These are phyloP conservation scores for Sebastes matsubarae DNA, from an alignment of 2,797 vertebrate species.

Conservation along the genomic window DNA sequence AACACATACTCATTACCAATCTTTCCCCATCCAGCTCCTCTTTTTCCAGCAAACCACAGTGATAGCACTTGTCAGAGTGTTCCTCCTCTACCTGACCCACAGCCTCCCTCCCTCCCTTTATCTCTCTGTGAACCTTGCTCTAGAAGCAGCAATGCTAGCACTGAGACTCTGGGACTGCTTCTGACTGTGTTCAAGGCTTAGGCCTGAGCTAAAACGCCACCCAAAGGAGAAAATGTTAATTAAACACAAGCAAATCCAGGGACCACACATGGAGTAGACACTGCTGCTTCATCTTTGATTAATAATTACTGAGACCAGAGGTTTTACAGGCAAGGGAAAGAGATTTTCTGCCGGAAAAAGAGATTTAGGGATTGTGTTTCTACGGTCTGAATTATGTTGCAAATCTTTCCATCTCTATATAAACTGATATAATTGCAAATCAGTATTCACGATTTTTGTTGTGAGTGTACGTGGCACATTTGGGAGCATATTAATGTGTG, in stretches of 20 bases:
- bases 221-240: slow-evolving; percentile 54
- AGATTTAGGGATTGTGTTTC: background rate
- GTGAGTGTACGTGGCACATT: no score
- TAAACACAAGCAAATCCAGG: slow-evolving; percentile 38
- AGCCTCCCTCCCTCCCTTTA: slow-evolving; percentile 3
- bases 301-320: background rate
- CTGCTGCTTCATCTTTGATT: slow-evolving; percentile 18
- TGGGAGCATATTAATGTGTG: background rate
- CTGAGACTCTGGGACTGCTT: slow-evolving; percentile 18
- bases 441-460: background rate
- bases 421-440: background rate
- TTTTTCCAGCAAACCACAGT: background rate
- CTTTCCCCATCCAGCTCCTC: background rate
- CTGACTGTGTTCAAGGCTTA: slow-evolving; percentile 37
- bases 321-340: slow-evolving; percentile 1
- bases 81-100: slow-evolving; percentile 1
- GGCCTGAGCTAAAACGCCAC: slow-evolving; percentile 37
- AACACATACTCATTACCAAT: background rate
- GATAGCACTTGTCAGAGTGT: background rate
- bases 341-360: background rate
- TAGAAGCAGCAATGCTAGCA: slow-evolving; percentile 7
- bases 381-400: background rate
- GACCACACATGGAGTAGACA: slow-evolving; percentile 34
- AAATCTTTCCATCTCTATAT: background rate
- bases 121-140: slow-evolving; percentile 46